Conservation (phyloP, 2,888 invertebrate genomes). For the Synergus itoensis region DNA sequence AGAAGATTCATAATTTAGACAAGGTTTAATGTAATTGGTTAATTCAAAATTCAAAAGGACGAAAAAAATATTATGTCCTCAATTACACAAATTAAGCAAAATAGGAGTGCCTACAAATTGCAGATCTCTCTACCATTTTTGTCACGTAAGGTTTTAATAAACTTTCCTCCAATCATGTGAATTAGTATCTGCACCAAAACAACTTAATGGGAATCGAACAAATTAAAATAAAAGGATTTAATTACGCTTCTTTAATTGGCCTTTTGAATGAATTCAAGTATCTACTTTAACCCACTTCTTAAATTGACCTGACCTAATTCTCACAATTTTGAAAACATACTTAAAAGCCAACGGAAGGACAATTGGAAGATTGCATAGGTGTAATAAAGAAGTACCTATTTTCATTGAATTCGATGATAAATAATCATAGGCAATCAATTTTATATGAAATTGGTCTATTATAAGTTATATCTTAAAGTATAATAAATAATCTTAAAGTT, state of each 20-base stretch:
- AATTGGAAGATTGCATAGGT: not conserved
- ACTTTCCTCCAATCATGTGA: not conserved
- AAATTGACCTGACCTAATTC: conserved; percentile 6
- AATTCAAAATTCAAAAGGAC: not conserved
- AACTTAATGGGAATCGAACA: not conserved
- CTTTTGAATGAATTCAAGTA: conserved; percentile 15
- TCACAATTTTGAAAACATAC: not conserved
- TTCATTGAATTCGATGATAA: not conserved
- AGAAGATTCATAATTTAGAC: not conserved
- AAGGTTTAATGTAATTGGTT: not conserved
- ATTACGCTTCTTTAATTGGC: conserved; percentile 16
- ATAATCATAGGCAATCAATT: too few relatives aligned
- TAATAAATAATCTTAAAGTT: too few relatives aligned
- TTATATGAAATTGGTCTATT: not conserved
- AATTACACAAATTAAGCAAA: not conserved
- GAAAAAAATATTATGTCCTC: not conserved
- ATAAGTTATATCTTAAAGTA: not conserved
- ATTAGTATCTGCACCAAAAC: not conserved
- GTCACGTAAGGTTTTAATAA: not conserved
- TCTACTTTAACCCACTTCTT: not conserved
- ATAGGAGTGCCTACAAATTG: not conserved
- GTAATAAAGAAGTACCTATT: not conserved
- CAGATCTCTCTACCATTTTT: not conserved
- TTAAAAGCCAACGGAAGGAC: not conserved
- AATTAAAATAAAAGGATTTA: not conserved